Evolutionary conservation across 2,888 invertebrate genomes (phyloP).

Genomic region (Drosophila nr. perissopoda): DNA sequence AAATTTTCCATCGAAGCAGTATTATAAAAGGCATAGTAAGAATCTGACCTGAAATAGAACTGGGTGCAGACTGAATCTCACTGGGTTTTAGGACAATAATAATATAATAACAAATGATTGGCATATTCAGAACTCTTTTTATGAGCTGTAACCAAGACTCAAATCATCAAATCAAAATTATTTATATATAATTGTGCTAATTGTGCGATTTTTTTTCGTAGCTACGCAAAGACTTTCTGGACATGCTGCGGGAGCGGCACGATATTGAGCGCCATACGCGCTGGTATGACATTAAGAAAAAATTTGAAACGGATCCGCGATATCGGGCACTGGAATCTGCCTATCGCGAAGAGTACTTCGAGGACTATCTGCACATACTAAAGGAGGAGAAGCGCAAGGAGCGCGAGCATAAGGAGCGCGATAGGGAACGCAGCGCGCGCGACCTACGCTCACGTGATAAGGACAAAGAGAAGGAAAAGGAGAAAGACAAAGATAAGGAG

Average conservation of each 20-base stretch:
- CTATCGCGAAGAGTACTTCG: slow-evolving; percentile 96
- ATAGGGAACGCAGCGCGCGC: slow-evolving; percentile 81
- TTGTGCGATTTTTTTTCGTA: slow-evolving; percentile 79
- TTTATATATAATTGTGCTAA: neutral
- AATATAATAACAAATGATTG: neutral
- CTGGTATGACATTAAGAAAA: slow-evolving; percentile 98
- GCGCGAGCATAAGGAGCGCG: slow-evolving; percentile 74
- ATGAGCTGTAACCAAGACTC: neutral
- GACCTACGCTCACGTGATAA: slow-evolving; percentile 74
- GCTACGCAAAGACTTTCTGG: slow-evolving; percentile 95
- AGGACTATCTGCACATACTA: slow-evolving; percentile 94
- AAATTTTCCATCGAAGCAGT: neutral
- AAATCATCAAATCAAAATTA: neutral
- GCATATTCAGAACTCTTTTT: neutral
- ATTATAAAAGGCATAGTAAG: neutral
- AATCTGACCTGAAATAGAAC: too few relatives aligned
- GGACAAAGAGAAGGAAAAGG: slow-evolving; percentile 65
- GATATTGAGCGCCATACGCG: slow-evolving; percentile 95
- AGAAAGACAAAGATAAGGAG: slow-evolving; percentile 70
- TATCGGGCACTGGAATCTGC: slow-evolving; percentile 96
- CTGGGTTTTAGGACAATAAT: neutral
- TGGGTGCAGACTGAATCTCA: neutral
- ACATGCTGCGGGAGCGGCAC: slow-evolving; percentile 94
- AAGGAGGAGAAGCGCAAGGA: slow-evolving; percentile 91
- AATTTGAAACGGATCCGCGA: slow-evolving; percentile 93